A percentile compares a stretch with the other conserved stretches of the same genome.
Conservation (phyloP, 1,140 invertebrate genomes). For the Meloidogyne floridensis region DNA sequence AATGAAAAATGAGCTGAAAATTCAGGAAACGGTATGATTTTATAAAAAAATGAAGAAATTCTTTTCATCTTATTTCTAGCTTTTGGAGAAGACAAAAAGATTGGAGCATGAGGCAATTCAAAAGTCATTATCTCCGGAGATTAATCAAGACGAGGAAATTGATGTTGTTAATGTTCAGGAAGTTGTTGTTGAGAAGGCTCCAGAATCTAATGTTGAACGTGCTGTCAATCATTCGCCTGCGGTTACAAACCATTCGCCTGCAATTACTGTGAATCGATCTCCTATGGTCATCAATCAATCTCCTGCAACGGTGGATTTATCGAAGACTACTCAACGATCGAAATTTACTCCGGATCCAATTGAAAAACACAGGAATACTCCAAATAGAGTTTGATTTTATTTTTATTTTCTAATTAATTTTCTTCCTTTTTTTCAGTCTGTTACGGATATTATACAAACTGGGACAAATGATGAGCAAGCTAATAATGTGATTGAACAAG, state of each 20-base stretch:
- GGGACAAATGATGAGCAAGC: neutral
- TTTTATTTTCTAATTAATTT: neutral
- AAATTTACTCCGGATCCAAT: neutral
- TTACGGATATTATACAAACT: neutral
- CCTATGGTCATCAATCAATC: no score
- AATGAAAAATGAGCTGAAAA: neutral
- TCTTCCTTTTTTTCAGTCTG: neutral
- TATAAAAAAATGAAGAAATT: neutral
- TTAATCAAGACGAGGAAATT: neutral
- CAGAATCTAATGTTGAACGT: neutral
- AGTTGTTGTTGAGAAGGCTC: neutral
- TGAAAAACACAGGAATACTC: neutral
- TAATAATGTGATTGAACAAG: neutral
- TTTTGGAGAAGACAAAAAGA: conserved; percentile 1
- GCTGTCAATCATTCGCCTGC: neutral
- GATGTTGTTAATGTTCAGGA: neutral
- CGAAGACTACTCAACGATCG: neutral
- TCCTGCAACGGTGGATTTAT: neutral
- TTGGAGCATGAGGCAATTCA: neutral
- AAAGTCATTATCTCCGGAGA: neutral
- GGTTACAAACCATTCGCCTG: no score
- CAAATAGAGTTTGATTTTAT: neutral
- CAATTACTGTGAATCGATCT: no score
- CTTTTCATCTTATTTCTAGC: neutral
- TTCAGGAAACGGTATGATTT: neutral